Evolutionary conservation across 2,113 vertebrate species (phyloP), one percentile per base, ranked within the genome.

Genomic region (Jacana jacana): DNA sequence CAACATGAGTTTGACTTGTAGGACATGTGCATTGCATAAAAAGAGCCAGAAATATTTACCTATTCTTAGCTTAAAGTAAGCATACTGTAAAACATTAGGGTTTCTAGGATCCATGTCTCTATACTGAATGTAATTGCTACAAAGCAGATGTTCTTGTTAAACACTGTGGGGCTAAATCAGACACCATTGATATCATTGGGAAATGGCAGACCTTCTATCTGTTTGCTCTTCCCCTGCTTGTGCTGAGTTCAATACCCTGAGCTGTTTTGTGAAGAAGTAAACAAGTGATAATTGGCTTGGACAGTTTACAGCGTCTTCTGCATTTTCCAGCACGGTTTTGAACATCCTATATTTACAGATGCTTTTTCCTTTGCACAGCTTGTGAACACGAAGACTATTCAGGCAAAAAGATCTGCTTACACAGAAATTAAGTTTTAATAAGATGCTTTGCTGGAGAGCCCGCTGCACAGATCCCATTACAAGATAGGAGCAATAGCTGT

Each of bases 341-440:
- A 57, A 17, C 17, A 68, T 72, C 24, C 39, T 79, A 57, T 81
- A 39, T 65, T 81, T 93, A 66, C 30, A 35, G 57, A 64, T 72
- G 4, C 5, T 81, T 86, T 84, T 85, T 16, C 9, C 19, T 49
- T 93, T 86, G 24, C 35, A 88, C 42, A 54, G 6, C 5, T 86
- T 78, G 28, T 44, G 28, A 17, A 22, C 18, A 5, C 48, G 71
- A 76, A 82, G 16, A 15, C 7, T 68, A 42, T 57, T 78, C 31
- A 77, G 33, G 35, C 54, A 81, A 86, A 93, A 63, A 77, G 27
- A 81, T 75, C 30, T 88, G 27, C 37, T 91, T 88, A 81, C 63
- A 57, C 7, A 86, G 54, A 94, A 90, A 72, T 83, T 52, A 88
- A 57, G 11, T 92, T 90, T 82, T 90, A 92, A 77, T 42, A 63